Conservation (phyloP, 2,888 invertebrate species). For the Cheilosia impressa region DNA sequence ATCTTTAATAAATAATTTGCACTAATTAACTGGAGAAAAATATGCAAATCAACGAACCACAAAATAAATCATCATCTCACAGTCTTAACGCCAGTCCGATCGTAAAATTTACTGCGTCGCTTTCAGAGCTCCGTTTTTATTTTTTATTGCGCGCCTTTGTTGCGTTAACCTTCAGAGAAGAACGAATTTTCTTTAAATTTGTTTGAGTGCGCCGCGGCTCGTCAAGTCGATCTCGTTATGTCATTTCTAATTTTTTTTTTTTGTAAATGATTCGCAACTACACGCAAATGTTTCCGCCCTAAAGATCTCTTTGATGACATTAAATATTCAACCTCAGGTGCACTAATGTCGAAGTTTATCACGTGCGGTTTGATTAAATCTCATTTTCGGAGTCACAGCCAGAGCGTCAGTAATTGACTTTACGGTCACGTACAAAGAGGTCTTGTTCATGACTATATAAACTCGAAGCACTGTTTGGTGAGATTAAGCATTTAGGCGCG, state of each 20-base stretch:
- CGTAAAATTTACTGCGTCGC: conserved; percentile 28
- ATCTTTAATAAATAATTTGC: conserved; percentile 28
- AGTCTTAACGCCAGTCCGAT: conserved; percentile 40
- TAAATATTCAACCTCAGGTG: not conserved
- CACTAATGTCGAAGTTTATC: conserved; percentile 17
- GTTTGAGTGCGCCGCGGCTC: no score
- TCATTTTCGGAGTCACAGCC: not conserved
- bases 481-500: conserved; percentile 8
- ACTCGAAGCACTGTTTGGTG: conserved; percentile 9
- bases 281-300: no score
- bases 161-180: no score
- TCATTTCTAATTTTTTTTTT: no score
- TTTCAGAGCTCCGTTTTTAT: not conserved
- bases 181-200: no score
- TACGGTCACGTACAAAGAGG: conserved; percentile 24
- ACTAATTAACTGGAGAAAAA: conserved; percentile 46
- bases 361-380: conserved; percentile 34
- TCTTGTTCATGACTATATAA: conserved; percentile 1
- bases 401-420: conserved; percentile 10
- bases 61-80: conserved; percentile 48
- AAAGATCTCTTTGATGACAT: conserved; percentile 2
- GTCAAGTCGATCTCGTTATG: no score
- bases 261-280: no score
- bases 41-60: conserved; percentile 31
- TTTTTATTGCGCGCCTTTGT: conserved; percentile 23